Evolutionary conservation across 1,140 invertebrate genomes (phyloP).

Genomic region (Heterodera schachtii): DNA sequence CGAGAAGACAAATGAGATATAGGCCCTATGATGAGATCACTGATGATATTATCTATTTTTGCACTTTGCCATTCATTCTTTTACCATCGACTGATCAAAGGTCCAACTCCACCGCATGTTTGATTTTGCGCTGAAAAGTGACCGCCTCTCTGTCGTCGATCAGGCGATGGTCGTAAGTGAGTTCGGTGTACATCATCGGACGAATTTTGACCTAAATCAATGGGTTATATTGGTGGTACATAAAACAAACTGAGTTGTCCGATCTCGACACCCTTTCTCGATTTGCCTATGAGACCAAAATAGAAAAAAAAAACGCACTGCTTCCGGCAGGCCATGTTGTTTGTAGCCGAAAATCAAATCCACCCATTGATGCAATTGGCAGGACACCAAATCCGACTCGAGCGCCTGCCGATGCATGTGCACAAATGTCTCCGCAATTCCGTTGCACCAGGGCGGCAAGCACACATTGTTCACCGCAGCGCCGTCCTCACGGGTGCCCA

Average conservation of each 20-base stretch:
- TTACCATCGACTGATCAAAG: conserved; percentile 64
- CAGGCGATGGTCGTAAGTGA: conserved; percentile 97
- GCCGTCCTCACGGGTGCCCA: conserved; percentile 86
- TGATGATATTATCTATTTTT: too few relatives aligned
- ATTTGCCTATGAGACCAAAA: neutral
- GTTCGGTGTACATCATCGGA: conserved; percentile 98
- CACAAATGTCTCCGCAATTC: conserved; percentile 91
- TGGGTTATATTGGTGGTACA: too few relatives aligned
- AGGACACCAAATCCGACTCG: conserved; percentile 95
- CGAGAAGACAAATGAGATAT: too few relatives aligned
- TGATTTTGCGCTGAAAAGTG: conserved; percentile 92
- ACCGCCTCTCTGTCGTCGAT: conserved; percentile 99
- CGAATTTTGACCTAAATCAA: conserved; percentile 77
- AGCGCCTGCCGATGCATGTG: conserved; percentile 95
- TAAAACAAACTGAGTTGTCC: too few relatives aligned
- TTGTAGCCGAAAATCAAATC: conserved; percentile 99
- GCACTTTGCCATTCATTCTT: too few relatives aligned
- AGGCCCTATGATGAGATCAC: too few relatives aligned
- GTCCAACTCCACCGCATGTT: conserved; percentile 88
- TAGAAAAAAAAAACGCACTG: conserved; percentile 68
- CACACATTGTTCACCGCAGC: conserved; percentile 78
- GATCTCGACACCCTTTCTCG: too few relatives aligned
- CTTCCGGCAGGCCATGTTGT: conserved; percentile 95
- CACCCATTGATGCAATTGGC: conserved; percentile 99
- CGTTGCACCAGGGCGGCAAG: conserved; percentile 89